A percentile compares a stretch with the other conserved stretches of the same genome.
These are phyloP conservation scores for Drosophila leontia DNA, from an alignment of 1,140 invertebrate genomes.

Conservation along the genomic window DNA sequence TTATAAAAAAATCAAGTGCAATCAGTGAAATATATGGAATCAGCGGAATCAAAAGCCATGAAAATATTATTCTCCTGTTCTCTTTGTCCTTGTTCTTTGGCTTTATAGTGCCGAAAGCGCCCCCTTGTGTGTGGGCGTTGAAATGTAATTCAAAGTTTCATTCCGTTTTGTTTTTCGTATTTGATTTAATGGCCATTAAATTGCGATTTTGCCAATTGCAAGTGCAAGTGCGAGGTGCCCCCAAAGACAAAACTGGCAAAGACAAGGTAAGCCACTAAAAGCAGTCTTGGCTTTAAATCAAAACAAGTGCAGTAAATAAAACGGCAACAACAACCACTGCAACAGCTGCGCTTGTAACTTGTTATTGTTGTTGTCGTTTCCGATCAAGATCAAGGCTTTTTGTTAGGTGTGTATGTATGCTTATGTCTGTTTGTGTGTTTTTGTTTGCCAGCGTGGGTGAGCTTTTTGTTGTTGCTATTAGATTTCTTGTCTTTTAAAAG, in stretches of 20 bases:
- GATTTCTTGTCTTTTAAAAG: constrained; percentile 43
- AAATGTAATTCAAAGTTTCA: not conserved
- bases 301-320: constrained; percentile 77
- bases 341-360: constrained; percentile 11
- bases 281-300: constrained; percentile 72
- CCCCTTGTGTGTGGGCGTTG: constrained; percentile 2
- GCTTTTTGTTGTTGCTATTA: constrained; percentile 34
- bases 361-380: constrained; percentile 46
- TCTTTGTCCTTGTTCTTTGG: not conserved
- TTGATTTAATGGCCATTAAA: constrained; percentile 14
- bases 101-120: not conserved
- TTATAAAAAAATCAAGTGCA: not conserved
- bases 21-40: not conserved
- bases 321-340: constrained; percentile 41
- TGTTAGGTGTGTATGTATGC: constrained; percentile 15
- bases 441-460: constrained; percentile 30
- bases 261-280: constrained; percentile 69
- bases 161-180: not conserved
- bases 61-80: not conserved
- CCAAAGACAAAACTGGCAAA: constrained; percentile 73
- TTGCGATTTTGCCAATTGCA: constrained; percentile 44
- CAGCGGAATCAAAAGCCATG: not conserved
- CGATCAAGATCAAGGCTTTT: constrained; percentile 84
- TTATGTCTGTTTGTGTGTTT: not conserved
- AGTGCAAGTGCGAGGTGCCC: constrained; percentile 69